Evolutionary conservation across 1,140 invertebrate species (phyloP).

Genomic region (Halyomorpha halys): DNA sequence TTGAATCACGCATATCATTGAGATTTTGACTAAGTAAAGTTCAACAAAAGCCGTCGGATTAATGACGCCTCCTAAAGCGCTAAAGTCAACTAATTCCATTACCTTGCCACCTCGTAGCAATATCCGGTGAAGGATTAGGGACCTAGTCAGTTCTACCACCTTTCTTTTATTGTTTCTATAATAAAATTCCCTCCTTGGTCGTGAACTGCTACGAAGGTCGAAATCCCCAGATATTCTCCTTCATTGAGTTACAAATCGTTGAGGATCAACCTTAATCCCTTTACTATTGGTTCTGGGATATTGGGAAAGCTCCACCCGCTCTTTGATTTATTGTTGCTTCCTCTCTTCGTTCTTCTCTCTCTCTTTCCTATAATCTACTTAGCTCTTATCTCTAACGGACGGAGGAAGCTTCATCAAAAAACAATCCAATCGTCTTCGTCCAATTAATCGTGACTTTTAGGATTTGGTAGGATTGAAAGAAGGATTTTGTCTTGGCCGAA

Average conservation of each 20-base stretch:
- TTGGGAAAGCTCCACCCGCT: not conserved
- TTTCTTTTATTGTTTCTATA: slow-evolving; percentile 7
- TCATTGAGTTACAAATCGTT: slow-evolving; percentile 12
- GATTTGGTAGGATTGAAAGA: too few relatives aligned
- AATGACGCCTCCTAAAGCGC: too few relatives aligned
- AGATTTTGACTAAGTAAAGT: too few relatives aligned
- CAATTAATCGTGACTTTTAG: too few relatives aligned
- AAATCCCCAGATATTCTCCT: slow-evolving; percentile 8
- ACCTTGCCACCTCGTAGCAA: slow-evolving; percentile 6
- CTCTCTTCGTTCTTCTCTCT: not conserved
- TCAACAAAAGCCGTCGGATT: too few relatives aligned
- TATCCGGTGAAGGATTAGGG: slow-evolving; percentile 28
- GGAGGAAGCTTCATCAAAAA: slow-evolving; percentile 7
- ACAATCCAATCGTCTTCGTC: slow-evolving; percentile 1
- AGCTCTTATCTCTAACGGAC: not conserved
- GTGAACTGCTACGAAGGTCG: not conserved
- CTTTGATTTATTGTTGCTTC: slow-evolving; percentile 9
- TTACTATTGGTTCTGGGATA: slow-evolving; percentile 10
- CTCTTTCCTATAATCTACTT: slow-evolving; percentile 7
- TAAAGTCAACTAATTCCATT: too few relatives aligned
- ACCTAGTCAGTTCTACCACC: slow-evolving; percentile 6
- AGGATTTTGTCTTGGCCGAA: too few relatives aligned
- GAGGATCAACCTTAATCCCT: slow-evolving; percentile 4
- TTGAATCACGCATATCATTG: too few relatives aligned
- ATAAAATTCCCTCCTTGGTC: slow-evolving; percentile 1